Evolutionary conservation across 2,797 vertebrate genomes (phyloP).

Genomic region (Numenius phaeopus): DNA sequence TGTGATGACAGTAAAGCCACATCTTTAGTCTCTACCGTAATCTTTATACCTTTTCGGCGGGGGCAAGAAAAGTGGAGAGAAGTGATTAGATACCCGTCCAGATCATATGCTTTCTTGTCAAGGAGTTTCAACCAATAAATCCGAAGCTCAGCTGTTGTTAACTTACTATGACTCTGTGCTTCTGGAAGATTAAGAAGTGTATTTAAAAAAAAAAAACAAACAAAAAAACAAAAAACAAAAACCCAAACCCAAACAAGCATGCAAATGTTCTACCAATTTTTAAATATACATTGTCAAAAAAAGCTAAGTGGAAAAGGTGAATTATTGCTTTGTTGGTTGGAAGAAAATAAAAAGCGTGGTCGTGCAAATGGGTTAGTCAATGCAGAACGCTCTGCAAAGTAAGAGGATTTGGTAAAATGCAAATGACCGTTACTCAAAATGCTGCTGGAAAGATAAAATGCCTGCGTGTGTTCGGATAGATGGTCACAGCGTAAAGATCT

Average conservation of each 20-base stretch:
- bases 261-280: not conserved
- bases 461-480: not conserved
- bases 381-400: not conserved
- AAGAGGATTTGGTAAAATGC: not conserved
- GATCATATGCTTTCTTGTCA: not conserved
- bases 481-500: constrained; percentile 1
- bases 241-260: no score
- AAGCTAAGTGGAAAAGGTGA: not conserved
- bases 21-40: not conserved
- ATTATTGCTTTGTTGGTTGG: not conserved
- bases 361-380: not conserved
- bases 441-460: not conserved
- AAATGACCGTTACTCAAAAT: not conserved
- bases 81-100: not conserved
- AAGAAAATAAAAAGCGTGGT: not conserved
- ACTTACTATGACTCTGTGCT: not conserved
- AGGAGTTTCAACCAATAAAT: not conserved
- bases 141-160: not conserved
- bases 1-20: not conserved
- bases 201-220: not conserved
- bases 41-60: not conserved
- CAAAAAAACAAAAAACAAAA: not conserved
- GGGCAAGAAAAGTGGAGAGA: not conserved
- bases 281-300: not conserved
- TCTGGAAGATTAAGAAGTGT: not conserved